Evolutionary conservation across 2,113 vertebrate species (phyloP), one percentile per base, ranked within the genome.

Genomic region (Oreocharis arfaki): DNA sequence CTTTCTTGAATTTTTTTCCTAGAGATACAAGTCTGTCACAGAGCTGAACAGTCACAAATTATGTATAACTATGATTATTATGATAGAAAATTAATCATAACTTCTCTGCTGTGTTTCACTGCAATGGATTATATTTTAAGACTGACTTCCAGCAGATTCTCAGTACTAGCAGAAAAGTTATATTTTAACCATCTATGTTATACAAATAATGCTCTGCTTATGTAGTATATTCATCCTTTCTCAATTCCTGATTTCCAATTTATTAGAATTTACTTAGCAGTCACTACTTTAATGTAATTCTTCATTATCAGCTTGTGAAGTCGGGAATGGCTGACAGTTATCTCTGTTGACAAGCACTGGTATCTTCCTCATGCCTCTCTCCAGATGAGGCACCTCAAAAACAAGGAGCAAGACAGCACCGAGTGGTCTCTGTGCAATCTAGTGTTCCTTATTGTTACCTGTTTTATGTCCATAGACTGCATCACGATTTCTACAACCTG

Each of bases 341-440:
- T 37, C 0, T 0, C 47, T 76, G 11, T 17, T 91, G n/a, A 37
- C 57, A 87, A 85, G 22, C 22, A 15, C 1, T 30, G 3, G 7
- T 37, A 37, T 64, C 22, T 84, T 74, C 68, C 47, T 75, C n/a
- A 37, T 6, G 11, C 26, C 17, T 86, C 59, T 90, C 57, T 86
- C 23, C 27, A 88, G 32, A 52, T 15, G 20, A 85, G 14, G 23
- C 26, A 90, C 7, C 19, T 82, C 60, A n/a, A 91, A 21, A 91
- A 21, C 35, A 8, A 68, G 47, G 7, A 65, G 42, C 15, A 81
- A 84, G 52, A 37, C 24, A 78, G 28, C 5, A 4, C 8, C 84
- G 21, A 9, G 4, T 46, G 17, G 30, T 63, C 30, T 63, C n/a
- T 0, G 0, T 22, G 42, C 41, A 69, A 42, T 53, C 18, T 27